Conservation (phyloP, 2,888 invertebrate species). For the Nephrotoma flavescens region DNA sequence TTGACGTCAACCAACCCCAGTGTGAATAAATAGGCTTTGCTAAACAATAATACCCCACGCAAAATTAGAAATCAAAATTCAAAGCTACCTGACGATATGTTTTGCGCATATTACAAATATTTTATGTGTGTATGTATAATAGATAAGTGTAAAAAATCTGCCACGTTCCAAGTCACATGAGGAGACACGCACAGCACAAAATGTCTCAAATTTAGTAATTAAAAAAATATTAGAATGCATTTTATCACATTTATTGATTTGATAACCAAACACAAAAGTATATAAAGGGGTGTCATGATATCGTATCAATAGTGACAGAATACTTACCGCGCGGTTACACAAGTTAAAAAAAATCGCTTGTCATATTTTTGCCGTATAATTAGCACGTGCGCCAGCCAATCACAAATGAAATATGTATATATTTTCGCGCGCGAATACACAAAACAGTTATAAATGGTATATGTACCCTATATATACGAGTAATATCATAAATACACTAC, state of each 20-base stretch:
- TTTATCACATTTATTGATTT: background rate
- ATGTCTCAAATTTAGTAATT: background rate
- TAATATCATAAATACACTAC: background rate
- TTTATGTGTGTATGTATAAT: background rate
- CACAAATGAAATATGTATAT: background rate
- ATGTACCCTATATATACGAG: background rate
- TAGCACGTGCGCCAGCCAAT: background rate
- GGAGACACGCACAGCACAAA: background rate
- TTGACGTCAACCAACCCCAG: too few relatives aligned
- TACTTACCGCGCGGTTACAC: background rate
- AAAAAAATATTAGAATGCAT: background rate
- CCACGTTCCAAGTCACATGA: background rate
- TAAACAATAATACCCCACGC: too few relatives aligned
- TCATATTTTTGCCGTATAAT: background rate
- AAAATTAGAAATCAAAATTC: background rate
- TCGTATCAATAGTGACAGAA: background rate
- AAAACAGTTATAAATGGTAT: background rate
- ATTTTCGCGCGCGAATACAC: background rate
- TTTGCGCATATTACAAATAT: too few relatives aligned
- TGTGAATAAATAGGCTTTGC: too few relatives aligned
- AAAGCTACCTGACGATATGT: background rate
- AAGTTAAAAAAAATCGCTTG: background rate
- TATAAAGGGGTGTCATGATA: background rate
- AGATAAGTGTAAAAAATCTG: background rate
- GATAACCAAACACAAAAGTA: background rate